Conservation (phyloP, 2,888 invertebrate genomes). For the Drosophila suboccidentalis region DNA sequence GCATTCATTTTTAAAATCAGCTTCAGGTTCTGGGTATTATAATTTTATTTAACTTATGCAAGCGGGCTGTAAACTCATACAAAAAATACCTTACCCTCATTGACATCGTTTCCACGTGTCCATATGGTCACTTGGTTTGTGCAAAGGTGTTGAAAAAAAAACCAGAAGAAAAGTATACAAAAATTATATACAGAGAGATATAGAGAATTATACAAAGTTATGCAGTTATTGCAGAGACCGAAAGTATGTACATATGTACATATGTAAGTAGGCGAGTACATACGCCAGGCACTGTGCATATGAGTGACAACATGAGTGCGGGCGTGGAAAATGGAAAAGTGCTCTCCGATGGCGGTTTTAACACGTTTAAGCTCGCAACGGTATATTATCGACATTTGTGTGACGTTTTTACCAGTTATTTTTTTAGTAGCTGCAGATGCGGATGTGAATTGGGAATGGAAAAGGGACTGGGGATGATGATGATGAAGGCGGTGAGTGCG, state of each 20-base stretch:
- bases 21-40: slow-evolving; percentile 40
- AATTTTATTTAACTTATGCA: slow-evolving; percentile 46
- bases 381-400: slow-evolving; percentile 75
- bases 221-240: slow-evolving; percentile 4
- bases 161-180: slow-evolving; percentile 31
- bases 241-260: not conserved
- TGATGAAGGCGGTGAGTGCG: slow-evolving; percentile 53
- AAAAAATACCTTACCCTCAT: slow-evolving; percentile 67
- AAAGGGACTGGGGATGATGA: not conserved
- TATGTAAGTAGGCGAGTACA: not conserved
- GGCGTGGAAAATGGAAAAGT: slow-evolving; percentile 40
- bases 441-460: slow-evolving; percentile 1
- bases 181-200: slow-evolving; percentile 29
- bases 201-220: slow-evolving; percentile 14
- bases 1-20: slow-evolving; percentile 49
- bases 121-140: slow-evolving; percentile 62
- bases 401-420: slow-evolving; percentile 61
- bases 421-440: slow-evolving; percentile 26
- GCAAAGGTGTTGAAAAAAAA: slow-evolving; percentile 46
- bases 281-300: slow-evolving; percentile 12
- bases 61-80: slow-evolving; percentile 20
- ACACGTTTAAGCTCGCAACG: slow-evolving; percentile 66
- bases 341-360: slow-evolving; percentile 70
- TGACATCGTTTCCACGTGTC: slow-evolving; percentile 43
- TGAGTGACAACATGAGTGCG: slow-evolving; percentile 20